A percentile compares a stretch with the other conserved stretches of the same genome.
These are phyloP conservation scores for Pollenia amentaria DNA, from an alignment of 2,888 invertebrate genomes.

Conservation along the genomic window DNA sequence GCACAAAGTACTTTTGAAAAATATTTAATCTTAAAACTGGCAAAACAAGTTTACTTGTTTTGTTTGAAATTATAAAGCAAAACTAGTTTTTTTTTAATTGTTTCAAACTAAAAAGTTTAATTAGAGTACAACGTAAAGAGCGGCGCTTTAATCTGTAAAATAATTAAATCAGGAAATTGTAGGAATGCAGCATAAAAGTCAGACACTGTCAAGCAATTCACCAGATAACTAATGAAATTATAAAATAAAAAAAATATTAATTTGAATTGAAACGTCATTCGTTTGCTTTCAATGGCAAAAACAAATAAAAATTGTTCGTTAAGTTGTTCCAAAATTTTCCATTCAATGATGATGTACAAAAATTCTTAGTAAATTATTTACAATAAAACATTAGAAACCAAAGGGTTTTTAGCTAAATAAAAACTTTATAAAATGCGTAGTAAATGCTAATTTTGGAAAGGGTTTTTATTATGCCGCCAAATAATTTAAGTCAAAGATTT, in stretches of 20 bases:
- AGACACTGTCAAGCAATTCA: background rate
- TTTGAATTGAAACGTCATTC: background rate
- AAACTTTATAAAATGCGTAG: conserved; percentile 7
- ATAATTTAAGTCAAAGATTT: background rate
- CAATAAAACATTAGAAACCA: background rate
- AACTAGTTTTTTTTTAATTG: conserved; percentile 40
- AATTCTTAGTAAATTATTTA: background rate
- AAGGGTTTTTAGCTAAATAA: background rate
- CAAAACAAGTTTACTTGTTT: conserved; percentile 16
- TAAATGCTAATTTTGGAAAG: background rate
- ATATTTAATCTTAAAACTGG: background rate
- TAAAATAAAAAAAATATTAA: background rate
- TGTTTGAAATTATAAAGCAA: background rate
- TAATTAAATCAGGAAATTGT: conserved; percentile 32
- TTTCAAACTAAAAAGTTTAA: background rate
- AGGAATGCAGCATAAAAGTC: background rate
- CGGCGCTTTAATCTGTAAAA: conserved; percentile 1
- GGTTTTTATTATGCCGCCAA: background rate
- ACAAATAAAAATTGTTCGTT: background rate
- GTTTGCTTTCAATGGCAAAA: background rate
- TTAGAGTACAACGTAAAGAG: background rate
- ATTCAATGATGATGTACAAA: background rate
- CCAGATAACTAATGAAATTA: conserved; percentile 2
- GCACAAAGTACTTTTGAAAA: background rate
- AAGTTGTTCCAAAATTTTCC: conserved; percentile 27